phyloP scores from a whole-genome alignment of 1,140 invertebrate genomes.

The Leptonema lineaticorne region DNA sequence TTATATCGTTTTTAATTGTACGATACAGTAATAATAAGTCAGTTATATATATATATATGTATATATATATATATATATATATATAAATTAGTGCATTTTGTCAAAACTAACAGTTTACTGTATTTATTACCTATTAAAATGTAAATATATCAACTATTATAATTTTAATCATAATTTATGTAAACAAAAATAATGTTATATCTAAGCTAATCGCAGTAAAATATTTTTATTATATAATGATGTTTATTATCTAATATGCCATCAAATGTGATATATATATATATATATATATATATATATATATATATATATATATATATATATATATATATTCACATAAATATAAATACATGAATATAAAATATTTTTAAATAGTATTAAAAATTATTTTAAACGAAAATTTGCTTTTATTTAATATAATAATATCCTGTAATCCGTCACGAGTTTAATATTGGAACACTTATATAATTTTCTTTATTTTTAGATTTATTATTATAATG shows the following conservation, averaged over 20 bases:
- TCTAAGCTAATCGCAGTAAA: not conserved
- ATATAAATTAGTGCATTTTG: not conserved
- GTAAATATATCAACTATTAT: conserved; percentile 9
- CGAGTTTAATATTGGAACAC: too few relatives aligned
- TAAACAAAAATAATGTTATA: conserved; percentile 10
- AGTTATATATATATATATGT: not conserved
- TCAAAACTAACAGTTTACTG: not conserved
- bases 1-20: too few relatives aligned
- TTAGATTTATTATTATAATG: too few relatives aligned
- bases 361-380: too few relatives aligned
- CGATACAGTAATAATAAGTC: too few relatives aligned
- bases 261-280: conserved; percentile 3
- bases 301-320: not conserved
- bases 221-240: not conserved
- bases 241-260: not conserved
- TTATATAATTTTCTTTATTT: too few relatives aligned
- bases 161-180: not conserved
- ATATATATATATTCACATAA: too few relatives aligned
- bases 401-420: too few relatives aligned
- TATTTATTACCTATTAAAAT: conserved; percentile 10
- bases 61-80: conserved; percentile 1
- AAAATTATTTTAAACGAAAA: too few relatives aligned
- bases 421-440: too few relatives aligned
- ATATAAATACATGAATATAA: too few relatives aligned
- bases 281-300: not conserved